Percentiles rank a stretch among this genome's conserved stretches.
phyloP scores from a whole-genome alignment of 1,140 invertebrate species.

The Sitodiplosis mosellana region DNA sequence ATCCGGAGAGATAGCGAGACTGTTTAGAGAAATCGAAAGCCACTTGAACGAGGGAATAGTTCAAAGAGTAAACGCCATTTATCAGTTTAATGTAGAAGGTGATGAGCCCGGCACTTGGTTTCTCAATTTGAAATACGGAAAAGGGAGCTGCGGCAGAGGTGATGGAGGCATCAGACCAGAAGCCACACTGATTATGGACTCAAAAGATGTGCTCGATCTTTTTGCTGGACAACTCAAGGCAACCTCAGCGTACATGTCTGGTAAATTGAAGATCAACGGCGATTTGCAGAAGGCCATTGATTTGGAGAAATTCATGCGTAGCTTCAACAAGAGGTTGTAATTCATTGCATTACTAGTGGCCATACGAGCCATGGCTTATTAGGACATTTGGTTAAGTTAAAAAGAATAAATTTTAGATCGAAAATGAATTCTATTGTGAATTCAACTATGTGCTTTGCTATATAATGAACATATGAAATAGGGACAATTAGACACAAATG shows the following conservation, averaged over 20 bases:
- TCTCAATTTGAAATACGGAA: slow-evolving; percentile 77
- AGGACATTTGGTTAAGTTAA: too few relatives aligned
- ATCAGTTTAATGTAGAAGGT: slow-evolving; percentile 78
- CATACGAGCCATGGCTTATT: too few relatives aligned
- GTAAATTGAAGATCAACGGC: slow-evolving; percentile 87
- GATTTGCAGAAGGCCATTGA: slow-evolving; percentile 91
- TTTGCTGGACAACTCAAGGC: slow-evolving; percentile 76
- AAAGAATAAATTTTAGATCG: too few relatives aligned
- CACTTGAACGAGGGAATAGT: slow-evolving; percentile 58
- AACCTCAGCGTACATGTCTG: slow-evolving; percentile 84
- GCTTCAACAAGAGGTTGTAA: too few relatives aligned
- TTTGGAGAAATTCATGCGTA: slow-evolving; percentile 80
- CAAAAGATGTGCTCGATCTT: slow-evolving; percentile 56
- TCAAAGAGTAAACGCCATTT: slow-evolving; percentile 63
- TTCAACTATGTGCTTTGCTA: too few relatives aligned
- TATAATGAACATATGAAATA: too few relatives aligned
- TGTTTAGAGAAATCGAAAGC: slow-evolving; percentile 22
- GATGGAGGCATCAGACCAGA: slow-evolving; percentile 49
- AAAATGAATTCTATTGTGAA: too few relatives aligned
- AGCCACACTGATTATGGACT: slow-evolving; percentile 71
- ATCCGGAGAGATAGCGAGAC: slow-evolving; percentile 11
- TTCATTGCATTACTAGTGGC: too few relatives aligned
- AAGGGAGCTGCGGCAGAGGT: slow-evolving; percentile 60
- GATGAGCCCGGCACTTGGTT: slow-evolving; percentile 66
- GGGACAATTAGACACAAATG: too few relatives aligned